A percentile compares a stretch with the other conserved stretches of the same genome.
Conservation (phyloP, 2,888 invertebrate genomes). For the Lepidochrysops patricia region DNA sequence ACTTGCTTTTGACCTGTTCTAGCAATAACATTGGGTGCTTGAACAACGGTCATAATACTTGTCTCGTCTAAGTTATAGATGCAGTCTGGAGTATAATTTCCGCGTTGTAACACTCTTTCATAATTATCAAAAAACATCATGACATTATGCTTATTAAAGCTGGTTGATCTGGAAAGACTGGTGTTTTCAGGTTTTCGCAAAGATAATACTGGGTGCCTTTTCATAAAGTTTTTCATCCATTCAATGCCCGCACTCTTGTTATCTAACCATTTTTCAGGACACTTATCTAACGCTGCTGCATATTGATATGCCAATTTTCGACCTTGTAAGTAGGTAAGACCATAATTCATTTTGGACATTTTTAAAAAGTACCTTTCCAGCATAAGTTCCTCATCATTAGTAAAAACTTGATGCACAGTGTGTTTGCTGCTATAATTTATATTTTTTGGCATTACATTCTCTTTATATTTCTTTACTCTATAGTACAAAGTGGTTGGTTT, state of each 20-base stretch:
- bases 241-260: neutral
- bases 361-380: neutral
- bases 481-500: slow-evolving; percentile 9
- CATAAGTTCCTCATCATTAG: neutral
- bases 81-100: neutral
- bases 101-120: too few relatives aligned
- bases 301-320: neutral
- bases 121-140: too few relatives aligned
- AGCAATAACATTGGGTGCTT: slow-evolving; percentile 26
- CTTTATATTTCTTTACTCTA: slow-evolving; percentile 10
- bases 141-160: slow-evolving; percentile 12
- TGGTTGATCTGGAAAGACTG: slow-evolving; percentile 12
- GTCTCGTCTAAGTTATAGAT: slow-evolving; percentile 30
- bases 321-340: neutral
- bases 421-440: neutral
- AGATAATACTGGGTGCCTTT: neutral
- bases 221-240: slow-evolving; percentile 4
- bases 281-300: neutral
- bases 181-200: slow-evolving; percentile 17
- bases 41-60: slow-evolving; percentile 29
- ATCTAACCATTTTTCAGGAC: neutral
- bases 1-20: slow-evolving; percentile 20
- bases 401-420: neutral
- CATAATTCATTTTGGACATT: slow-evolving; percentile 2
- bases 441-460: slow-evolving; percentile 4